Evolutionary conservation across 2,888 invertebrate genomes (phyloP).

Genomic region (Odontocolon sp.): DNA sequence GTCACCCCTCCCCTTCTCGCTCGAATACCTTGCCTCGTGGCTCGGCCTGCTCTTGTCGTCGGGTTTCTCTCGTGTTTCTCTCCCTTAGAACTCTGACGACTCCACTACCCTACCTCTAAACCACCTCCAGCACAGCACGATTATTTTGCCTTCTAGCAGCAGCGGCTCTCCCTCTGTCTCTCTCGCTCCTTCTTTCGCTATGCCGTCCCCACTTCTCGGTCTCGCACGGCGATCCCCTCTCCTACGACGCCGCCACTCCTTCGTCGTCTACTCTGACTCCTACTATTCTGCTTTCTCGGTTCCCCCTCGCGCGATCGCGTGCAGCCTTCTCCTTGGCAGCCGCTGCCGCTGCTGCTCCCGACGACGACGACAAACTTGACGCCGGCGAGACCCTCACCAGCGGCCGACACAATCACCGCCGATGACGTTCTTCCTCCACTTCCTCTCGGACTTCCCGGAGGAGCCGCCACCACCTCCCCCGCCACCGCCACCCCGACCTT

Average conservation of each 20-base stretch:
- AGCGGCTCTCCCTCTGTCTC: conserved; percentile 62
- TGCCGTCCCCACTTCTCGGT: conserved; percentile 61
- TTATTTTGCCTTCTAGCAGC: conserved; percentile 61
- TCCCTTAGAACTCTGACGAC: conserved; percentile 58
- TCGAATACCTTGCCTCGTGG: conserved; percentile 86
- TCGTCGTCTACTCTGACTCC: conserved; percentile 61
- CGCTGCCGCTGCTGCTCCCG: conserved; percentile 83
- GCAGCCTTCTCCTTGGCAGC: conserved; percentile 80
- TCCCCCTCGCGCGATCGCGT: conserved; percentile 70
- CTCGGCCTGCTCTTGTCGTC: conserved; percentile 83
- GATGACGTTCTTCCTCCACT: conserved; percentile 52
- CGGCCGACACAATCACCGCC: conserved; percentile 58
- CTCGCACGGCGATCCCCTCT: conserved; percentile 68
- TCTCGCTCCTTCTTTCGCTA: conserved; percentile 62
- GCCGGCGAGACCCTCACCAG: conserved; percentile 76
- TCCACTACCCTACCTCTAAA: conserved; percentile 66
- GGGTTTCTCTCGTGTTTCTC: conserved; percentile 69
- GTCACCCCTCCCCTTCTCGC: conserved; percentile 85
- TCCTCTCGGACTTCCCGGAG: conserved; percentile 52
- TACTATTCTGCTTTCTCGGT: conserved; percentile 66
- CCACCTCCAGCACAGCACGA: conserved; percentile 62
- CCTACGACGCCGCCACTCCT: conserved; percentile 62
- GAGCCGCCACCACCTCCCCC: conserved; percentile 54
- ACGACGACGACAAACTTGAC: conserved; percentile 81
- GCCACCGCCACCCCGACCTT: conserved; percentile 56